Evolutionary conservation across 1,140 invertebrate genomes (phyloP), one percentile per base, ranked within the genome.

Genomic region (Venturia canescens): DNA sequence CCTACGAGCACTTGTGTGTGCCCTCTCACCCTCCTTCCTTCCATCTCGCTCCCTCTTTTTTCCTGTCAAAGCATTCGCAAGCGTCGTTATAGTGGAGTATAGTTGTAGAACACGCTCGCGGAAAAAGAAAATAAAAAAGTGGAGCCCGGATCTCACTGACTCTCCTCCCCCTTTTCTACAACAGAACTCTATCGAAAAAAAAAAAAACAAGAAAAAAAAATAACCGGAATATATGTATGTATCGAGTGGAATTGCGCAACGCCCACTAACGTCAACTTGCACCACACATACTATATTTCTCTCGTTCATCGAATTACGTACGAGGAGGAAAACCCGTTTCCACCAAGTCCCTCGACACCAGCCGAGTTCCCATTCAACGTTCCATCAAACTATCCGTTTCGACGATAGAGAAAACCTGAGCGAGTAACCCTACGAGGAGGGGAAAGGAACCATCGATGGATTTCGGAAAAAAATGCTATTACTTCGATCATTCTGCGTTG

Each of bases 241-340:
- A 90, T 91, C 88, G 87, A 89, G 88, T 84, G 83, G 88, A 87
- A 89, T 89, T 90, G 88, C 84, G 84, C 84, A 69, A 83, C 57
- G 66, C 77, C 83, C 38, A 72, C 53, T 18, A 74, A 50, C 80
- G 44, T 79, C 78, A 77, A 81, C 85, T 82, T 81, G 81, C 81
- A 82, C 86, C 85, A 84, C 75, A 66, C 29, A 34, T 66, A 82
- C 86, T 69, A 29, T 69, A n/a, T 63, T 27, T 69, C 66, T 69
- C 86, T 87, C 86, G 85, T 87, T 88, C 84, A 89, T 89, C 88
- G 87, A 89, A 87, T 90, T 91, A 77, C 27, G 29, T 77, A 87
- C 86, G 71, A 83, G 78, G 75, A 80, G 57, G 82, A 79, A 83
- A 83, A 84, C 77, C 82, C 83, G 82, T 82, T 84, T 84, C 81